Evolutionary conservation across 1,140 invertebrate species (phyloP).

Genomic region (Hyposmocoma kahamanoa): DNA sequence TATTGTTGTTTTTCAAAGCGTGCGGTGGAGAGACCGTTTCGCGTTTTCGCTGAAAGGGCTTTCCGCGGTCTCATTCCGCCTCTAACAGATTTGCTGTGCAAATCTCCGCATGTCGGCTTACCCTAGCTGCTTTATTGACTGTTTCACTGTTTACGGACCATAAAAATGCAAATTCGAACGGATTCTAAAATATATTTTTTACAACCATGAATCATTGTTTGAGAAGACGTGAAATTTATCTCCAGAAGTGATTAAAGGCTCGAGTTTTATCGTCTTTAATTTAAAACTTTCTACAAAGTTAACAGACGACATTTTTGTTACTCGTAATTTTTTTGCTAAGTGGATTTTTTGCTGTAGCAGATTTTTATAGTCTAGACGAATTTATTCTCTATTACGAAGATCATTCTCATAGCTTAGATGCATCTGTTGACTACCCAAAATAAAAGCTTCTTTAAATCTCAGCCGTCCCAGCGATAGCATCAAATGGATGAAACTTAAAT

Average conservation of each 20-base stretch:
- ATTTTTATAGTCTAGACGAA: slow-evolving; percentile 38
- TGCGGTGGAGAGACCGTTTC: slow-evolving; percentile 43
- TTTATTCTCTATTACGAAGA: too few species aligned
- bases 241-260: background rate
- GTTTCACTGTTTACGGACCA: slow-evolving; percentile 59
- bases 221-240: background rate
- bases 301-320: slow-evolving; percentile 1
- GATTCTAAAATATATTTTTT: slow-evolving; percentile 21
- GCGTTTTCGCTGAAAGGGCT: slow-evolving; percentile 24
- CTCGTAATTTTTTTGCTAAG: slow-evolving; percentile 16
- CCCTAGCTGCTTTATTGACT: slow-evolving; percentile 33
- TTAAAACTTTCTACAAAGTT: background rate
- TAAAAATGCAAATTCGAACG: slow-evolving; percentile 61
- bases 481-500: slow-evolving; percentile 61
- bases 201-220: slow-evolving; percentile 33
- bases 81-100: slow-evolving; percentile 47
- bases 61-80: slow-evolving; percentile 39
- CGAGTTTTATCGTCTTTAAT: background rate
- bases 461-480: slow-evolving; percentile 34
- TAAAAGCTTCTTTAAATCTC: too few species aligned
- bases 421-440: too few species aligned
- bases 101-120: slow-evolving; percentile 22
- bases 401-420: too few species aligned
- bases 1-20: slow-evolving; percentile 70
- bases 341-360: too few species aligned